Evolutionary conservation across 2,113 vertebrate genomes (phyloP), one percentile per base, ranked within the genome.

Genomic region (Lathamus discolor): DNA sequence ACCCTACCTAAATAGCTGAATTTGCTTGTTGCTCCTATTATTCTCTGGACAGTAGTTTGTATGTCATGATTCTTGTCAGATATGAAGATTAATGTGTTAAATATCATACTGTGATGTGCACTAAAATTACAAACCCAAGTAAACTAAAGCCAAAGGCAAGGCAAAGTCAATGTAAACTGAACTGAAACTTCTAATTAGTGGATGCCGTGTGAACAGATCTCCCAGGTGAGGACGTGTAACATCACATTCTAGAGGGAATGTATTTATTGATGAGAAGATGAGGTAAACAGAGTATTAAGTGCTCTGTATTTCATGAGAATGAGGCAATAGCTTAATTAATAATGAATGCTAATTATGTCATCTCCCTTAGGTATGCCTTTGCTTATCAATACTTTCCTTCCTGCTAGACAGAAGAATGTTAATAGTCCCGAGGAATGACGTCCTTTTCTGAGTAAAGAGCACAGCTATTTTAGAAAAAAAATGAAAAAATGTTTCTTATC

Each of bases 251-350:
- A 52, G 8, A 80, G 66, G 29, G 68, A 77, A 54, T 72, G 79
- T 86, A 82, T 94, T 95, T 97, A 97, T 91, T 88, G 95, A 97
- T 92, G 55, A 74, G 80, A 87, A 87, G 92, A 95, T 95, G 92
- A 97, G 78, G 94, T 97, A 96, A 96, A 91, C 74, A 33, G 88
- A 86, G 87, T 74, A 81, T 90, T 98, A 98, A 98, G 97, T 96
- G 95, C 88, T 78, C 86, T 69, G 74, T 83, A 79, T 96, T 97
- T 98, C 97, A 98, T 97, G 81, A 80, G 94, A 96, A 93, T 97
- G 91, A 90, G 86, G 91, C 95, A 97, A 86, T 73, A 64, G 91
- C 89, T 95, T 95, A 97, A 98, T 99, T 96, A 98, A 98, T 98
- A 98, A 98, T 98, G 79, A 95, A 98, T 92, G 52, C 59, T 92